Percentiles rank a stretch among this genome's conserved stretches.
Conservation (phyloP, 2,888 invertebrate genomes). For the Drosophila subsilvestris region DNA sequence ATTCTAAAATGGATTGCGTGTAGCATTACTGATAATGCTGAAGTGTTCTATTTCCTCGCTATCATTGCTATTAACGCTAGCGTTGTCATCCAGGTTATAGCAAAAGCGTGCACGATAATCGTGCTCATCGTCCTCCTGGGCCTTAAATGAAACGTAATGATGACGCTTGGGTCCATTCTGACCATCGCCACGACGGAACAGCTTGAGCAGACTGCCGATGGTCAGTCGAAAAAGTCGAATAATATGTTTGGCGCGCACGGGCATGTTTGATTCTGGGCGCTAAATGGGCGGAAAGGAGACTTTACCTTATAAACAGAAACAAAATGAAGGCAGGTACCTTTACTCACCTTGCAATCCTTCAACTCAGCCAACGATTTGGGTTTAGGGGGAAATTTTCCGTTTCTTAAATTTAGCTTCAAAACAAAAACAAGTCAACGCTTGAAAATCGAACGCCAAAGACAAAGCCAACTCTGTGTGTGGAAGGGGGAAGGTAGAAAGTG, state of each 20-base stretch:
- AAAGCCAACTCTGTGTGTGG: background rate
- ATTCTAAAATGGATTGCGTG: background rate
- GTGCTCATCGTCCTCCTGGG: background rate
- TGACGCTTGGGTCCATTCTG: background rate
- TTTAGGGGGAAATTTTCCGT: background rate
- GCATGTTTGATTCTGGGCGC: background rate
- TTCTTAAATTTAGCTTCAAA: background rate
- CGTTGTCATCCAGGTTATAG: background rate
- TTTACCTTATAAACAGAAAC: no score
- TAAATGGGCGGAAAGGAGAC: no score
- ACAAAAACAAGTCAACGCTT: background rate
- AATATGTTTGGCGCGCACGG: background rate
- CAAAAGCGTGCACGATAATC: background rate
- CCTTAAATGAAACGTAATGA: background rate
- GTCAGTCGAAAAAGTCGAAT: background rate
- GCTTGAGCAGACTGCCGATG: background rate
- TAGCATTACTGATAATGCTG: background rate
- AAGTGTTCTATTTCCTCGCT: background rate
- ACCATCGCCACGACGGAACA: background rate
- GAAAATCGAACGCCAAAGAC: background rate
- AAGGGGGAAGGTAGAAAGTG: no score
- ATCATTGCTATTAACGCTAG: background rate
- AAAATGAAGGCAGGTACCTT: no score
- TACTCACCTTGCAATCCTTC: no score
- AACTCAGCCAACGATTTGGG: no score